phyloP scores from a whole-genome alignment of 2,113 vertebrate genomes.

The Tichodroma muraria region DNA sequence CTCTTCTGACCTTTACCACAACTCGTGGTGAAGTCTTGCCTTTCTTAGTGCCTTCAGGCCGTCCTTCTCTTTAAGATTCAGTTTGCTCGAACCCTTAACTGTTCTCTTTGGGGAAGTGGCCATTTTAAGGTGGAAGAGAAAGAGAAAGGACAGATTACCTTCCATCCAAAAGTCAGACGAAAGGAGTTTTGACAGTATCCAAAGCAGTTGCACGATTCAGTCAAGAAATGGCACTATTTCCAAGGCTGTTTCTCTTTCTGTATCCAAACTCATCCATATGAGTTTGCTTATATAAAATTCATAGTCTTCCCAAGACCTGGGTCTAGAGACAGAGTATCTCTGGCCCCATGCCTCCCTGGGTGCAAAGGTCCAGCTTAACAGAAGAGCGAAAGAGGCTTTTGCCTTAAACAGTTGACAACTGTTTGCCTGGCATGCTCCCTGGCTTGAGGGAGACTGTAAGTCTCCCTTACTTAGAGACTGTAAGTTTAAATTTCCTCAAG shows the following conservation, averaged over 20 bases:
- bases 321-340: background rate
- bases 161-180: background rate
- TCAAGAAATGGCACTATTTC: background rate
- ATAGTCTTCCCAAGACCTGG: background rate
- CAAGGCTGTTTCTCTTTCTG: background rate
- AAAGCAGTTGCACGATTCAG: background rate
- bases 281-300: background rate
- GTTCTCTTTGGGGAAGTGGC: background rate
- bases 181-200: background rate
- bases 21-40: background rate
- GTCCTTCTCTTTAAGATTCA: background rate
- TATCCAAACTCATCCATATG: background rate
- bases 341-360: background rate
- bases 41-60: background rate
- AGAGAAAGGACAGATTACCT: background rate
- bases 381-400: background rate
- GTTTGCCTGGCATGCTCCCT: background rate
- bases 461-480: rapidly evolving
- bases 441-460: background rate
- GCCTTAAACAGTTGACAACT: background rate
- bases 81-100: rapidly evolving
- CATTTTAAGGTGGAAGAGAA: background rate
- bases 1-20: background rate
- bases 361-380: background rate
- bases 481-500: background rate